Evolutionary conservation across 1,140 invertebrate genomes (phyloP).

Genomic region (Caerostris darwini): DNA sequence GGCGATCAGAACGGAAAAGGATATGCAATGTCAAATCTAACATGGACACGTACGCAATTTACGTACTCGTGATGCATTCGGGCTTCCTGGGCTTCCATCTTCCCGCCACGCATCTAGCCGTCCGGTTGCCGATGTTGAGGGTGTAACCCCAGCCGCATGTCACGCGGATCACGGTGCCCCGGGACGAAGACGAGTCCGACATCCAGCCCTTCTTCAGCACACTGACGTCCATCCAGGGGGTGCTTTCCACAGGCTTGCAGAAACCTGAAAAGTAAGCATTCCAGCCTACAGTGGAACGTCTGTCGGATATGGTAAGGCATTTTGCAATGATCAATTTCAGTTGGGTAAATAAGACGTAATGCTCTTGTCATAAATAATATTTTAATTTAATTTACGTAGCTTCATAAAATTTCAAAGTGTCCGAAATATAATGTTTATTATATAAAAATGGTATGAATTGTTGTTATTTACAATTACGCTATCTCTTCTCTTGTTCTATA

Average conservation of each 20-base stretch:
- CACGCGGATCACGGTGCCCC: constrained; percentile 87
- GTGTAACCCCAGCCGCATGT: constrained; percentile 89
- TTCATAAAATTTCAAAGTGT: no score
- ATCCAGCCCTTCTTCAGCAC: constrained; percentile 84
- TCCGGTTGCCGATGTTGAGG: constrained; percentile 88
- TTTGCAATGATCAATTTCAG: no score
- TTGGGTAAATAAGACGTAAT: no score
- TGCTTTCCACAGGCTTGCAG: constrained; percentile 85
- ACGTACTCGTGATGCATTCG: constrained; percentile 88
- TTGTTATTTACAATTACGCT: no score
- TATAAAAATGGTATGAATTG: no score
- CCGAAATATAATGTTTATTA: no score
- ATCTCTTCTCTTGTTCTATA: no score
- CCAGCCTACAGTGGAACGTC: no score
- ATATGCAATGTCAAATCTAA: constrained; percentile 11
- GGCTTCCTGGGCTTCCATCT: constrained; percentile 91
- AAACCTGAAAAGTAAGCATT: constrained; percentile 78
- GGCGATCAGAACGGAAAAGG: not conserved
- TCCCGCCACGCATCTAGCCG: constrained; percentile 89
- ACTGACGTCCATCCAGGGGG: constrained; percentile 86
- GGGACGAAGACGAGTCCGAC: constrained; percentile 80
- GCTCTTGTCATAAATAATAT: no score
- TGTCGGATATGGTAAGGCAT: no score
- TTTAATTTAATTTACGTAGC: no score
- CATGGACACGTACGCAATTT: constrained; percentile 77